A percentile compares a stretch with the other conserved stretches of the same genome.
phyloP scores from a whole-genome alignment of 2,113 vertebrate species.

The Pelecanus crispus region DNA sequence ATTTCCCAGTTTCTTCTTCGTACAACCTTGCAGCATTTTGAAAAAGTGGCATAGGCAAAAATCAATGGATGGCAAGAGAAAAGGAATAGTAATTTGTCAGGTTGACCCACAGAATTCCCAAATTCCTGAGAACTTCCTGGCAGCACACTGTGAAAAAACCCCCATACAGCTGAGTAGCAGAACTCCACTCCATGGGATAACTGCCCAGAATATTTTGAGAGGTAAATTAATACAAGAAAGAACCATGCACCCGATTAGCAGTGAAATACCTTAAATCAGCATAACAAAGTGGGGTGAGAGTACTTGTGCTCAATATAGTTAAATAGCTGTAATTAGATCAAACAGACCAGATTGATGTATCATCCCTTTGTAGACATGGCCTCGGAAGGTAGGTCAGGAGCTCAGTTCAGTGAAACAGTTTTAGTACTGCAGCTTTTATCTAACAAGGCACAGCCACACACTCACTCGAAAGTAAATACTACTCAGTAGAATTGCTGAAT shows the following conservation, averaged over 20 bases:
- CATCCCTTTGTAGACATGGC: conserved; percentile 51
- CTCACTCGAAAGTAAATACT: not conserved
- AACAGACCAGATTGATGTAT: conserved; percentile 14
- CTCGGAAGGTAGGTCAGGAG: conserved; percentile 52
- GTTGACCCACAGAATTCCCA: not conserved
- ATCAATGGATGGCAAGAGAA: not conserved
- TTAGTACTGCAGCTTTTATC: conserved; percentile 39
- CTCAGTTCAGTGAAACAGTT: conserved; percentile 41
- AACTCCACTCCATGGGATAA: not conserved
- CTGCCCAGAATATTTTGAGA: not conserved
- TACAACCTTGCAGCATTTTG: not conserved
- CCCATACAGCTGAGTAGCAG: not conserved
- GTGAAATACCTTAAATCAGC: conserved; percentile 56
- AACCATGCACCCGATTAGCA: conserved; percentile 3
- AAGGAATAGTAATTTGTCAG: not conserved
- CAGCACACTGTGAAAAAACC: not conserved
- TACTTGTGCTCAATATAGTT: conserved; percentile 14
- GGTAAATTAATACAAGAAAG: conserved; percentile 20
- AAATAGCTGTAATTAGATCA: conserved; percentile 64
- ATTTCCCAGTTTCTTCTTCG: not conserved
- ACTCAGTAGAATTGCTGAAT: not conserved
- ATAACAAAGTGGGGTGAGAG: conserved; percentile 45
- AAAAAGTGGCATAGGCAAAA: not conserved
- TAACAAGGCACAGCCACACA: conserved; percentile 3
- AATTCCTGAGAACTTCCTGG: not conserved